Evolutionary conservation across 2,888 invertebrate genomes (phyloP), one percentile per base, ranked within the genome.

Genomic region (Nephrotoma flavescens): DNA sequence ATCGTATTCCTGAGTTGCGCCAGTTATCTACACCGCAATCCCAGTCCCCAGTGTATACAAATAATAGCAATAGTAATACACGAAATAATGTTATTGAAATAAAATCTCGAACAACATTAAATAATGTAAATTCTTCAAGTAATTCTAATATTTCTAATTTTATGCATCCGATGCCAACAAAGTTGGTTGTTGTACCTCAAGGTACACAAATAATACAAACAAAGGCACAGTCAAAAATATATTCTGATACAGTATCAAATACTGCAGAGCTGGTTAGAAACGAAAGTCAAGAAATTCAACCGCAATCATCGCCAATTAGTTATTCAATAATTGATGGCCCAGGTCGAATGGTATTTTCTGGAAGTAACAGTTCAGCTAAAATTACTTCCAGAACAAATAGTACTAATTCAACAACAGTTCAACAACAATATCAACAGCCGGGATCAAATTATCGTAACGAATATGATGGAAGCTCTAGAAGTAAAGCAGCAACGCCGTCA

Each of bases 191-290:
- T 71, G 31, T 89, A 87, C 88, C 87, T 88, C 88, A 86, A 87
- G 47, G 87, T 89, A 41, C 86, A 41, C 41, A 92, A 89, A 91
- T 91, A 87, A 94, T 95, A 89, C 95, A 95, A 91, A 95, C 95
- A 88, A 96, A 96, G 92, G 95, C 95, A 88, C 95, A 96, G 92
- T 93, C 95, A 89, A 96, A 96, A 92, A 94, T 95, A 89, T 96
- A 96, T 91, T 95, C 95, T 87, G 96, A 96, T 89, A 41, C 41
- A 86, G 31, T 52, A 86, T 15, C 86, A 57, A 86, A 57, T 86
- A 44, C 31, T 41, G 12, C 41, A 4, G 92, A 92, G 42, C 89
- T 91, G 15, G 89, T 90, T 87, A 89, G 90, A 87, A 88, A 87
- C 85, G 89, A 87, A 47, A 89, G 89, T 86, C 88, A 89, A 12